Conservation (phyloP, 2,113 vertebrate species). For the Cyanistes caeruleus region DNA sequence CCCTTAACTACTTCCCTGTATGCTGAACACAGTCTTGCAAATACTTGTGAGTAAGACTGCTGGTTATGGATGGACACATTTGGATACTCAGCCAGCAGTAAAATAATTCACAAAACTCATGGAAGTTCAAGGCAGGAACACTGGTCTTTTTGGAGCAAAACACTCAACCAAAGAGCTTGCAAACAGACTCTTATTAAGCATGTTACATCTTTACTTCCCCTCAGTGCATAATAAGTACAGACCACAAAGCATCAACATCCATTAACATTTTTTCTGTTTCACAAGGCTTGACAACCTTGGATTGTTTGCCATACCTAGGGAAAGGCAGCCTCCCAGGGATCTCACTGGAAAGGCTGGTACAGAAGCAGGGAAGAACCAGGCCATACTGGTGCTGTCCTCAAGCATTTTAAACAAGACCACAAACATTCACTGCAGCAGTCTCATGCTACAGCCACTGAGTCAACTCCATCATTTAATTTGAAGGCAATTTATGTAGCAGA, state of each 20-base stretch:
- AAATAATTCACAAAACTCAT: not conserved
- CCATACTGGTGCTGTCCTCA: not conserved
- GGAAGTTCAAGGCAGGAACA: not conserved
- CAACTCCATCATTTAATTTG: not conserved
- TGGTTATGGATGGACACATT: not conserved
- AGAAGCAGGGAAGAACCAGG: not conserved
- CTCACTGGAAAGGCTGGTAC: not conserved
- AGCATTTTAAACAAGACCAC: not conserved
- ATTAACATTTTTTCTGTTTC: not conserved
- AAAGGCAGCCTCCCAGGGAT: not conserved
- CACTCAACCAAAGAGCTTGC: not conserved
- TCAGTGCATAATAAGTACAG: not conserved
- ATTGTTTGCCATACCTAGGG: not conserved
- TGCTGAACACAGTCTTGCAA: not conserved
- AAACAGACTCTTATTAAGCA: not conserved
- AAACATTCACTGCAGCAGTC: not conserved
- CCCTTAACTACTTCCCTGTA: not conserved
- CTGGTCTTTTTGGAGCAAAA: not conserved
- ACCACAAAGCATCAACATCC: not conserved
- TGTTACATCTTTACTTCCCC: not conserved
- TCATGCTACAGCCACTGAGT: not conserved
- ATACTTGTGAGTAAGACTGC: not conserved
- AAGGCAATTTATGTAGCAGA: not conserved
- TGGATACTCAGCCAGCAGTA: not conserved
- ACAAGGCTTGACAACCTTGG: not conserved